phyloP scores from a whole-genome alignment of 2,797 vertebrate species.

The Clarias platycephalus region DNA sequence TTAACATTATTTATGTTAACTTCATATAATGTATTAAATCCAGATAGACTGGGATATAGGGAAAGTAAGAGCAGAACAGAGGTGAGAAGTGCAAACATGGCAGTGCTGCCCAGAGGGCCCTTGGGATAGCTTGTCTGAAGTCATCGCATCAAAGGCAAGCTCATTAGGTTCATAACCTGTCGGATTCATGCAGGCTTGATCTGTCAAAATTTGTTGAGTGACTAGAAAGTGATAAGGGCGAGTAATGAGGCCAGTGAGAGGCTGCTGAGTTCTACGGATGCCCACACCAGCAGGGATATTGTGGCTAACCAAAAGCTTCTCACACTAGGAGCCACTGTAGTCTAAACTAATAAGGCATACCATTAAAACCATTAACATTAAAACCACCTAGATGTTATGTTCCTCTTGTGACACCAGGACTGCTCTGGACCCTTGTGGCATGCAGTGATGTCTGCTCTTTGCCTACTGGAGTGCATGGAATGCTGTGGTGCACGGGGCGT shows the following conservation, averaged over 20 bases:
- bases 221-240: conserved; percentile 75
- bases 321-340: not conserved
- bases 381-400: too few species aligned
- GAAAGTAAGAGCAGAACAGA: conserved; percentile 49
- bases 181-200: conserved; percentile 70
- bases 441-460: too few species aligned
- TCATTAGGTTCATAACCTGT: conserved; percentile 84
- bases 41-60: conserved; percentile 24
- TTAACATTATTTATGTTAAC: not conserved
- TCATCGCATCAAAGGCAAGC: conserved; percentile 73
- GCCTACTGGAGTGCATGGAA: too few species aligned
- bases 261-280: conserved; percentile 64
- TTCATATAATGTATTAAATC: conserved; percentile 8
- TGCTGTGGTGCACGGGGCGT: too few species aligned
- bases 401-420: too few species aligned
- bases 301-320: conserved; percentile 18
- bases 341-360: not conserved
- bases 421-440: too few species aligned
- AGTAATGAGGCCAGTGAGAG: conserved; percentile 73
- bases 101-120: conserved; percentile 67
- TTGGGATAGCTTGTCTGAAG: conserved; percentile 74
- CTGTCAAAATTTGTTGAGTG: conserved; percentile 74
- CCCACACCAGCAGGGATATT: conserved; percentile 62
- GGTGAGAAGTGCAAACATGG: conserved; percentile 68
- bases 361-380: too few species aligned